Percentiles rank a stretch among this genome's conserved stretches.
phyloP scores from a whole-genome alignment of 2,113 vertebrate species.

The Cyrtonyx montezumae region DNA sequence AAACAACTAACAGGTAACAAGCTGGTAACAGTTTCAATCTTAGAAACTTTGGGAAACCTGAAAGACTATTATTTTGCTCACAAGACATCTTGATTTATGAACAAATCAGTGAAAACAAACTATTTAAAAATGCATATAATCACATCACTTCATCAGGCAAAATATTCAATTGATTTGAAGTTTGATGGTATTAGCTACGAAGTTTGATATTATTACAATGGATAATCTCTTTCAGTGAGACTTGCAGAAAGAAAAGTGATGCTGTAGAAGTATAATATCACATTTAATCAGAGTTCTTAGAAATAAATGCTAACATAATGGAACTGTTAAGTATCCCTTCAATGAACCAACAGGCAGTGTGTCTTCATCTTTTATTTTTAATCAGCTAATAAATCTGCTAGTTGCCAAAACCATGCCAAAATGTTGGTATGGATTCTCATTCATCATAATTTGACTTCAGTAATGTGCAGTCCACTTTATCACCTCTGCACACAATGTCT shows the following conservation, averaged over 20 bases:
- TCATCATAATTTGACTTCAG: constrained; percentile 60
- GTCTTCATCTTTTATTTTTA: constrained; percentile 70
- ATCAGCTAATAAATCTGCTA: constrained; percentile 53
- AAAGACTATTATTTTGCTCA: neutral
- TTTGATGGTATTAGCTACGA: constrained; percentile 26
- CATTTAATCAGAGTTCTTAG: constrained; percentile 63
- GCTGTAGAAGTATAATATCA: constrained; percentile 3
- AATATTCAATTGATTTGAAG: constrained; percentile 30
- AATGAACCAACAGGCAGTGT: constrained; percentile 27
- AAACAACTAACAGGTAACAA: neutral
- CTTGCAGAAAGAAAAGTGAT: constrained; percentile 22
- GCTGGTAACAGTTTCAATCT: neutral
- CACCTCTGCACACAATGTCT: neutral
- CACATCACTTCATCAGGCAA: neutral
- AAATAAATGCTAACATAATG: too few species aligned
- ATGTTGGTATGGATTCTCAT: constrained; percentile 19
- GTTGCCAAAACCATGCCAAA: constrained; percentile 30
- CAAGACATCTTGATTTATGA: neutral
- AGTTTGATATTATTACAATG: constrained; percentile 28
- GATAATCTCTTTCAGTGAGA: constrained; percentile 29
- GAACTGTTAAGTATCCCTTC: constrained; percentile 63
- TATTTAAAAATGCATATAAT: neutral
- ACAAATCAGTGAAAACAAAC: neutral
- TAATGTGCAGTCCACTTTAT: neutral
- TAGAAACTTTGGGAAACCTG: neutral